Percentiles rank a stretch among this genome's conserved stretches.
Conservation (phyloP, 2,888 invertebrate species). For the Alitta virens region DNA sequence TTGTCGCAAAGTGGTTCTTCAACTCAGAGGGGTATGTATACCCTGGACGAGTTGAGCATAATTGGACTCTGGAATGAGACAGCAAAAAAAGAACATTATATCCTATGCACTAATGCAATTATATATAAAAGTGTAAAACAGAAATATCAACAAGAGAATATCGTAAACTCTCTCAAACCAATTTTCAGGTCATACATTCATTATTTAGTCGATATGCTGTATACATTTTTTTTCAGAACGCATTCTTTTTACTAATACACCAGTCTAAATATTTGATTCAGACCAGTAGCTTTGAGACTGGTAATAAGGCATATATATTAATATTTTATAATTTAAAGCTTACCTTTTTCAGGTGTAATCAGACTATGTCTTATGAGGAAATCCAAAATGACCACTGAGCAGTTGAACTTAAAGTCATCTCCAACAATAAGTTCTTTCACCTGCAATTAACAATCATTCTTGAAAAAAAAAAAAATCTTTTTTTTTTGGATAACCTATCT, state of each 20-base stretch:
- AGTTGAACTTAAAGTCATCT: constrained; percentile 88
- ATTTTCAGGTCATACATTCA: too few species aligned
- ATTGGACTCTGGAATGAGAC: constrained; percentile 39
- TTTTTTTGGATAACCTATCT: too few species aligned
- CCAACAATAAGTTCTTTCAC: constrained; percentile 71
- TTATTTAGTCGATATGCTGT: too few species aligned
- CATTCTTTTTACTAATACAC: too few species aligned
- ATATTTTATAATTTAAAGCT: constrained; percentile 11
- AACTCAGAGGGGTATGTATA: constrained; percentile 30
- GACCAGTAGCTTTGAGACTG: too few species aligned
- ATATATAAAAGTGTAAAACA: too few species aligned
- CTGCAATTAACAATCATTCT: constrained; percentile 30
- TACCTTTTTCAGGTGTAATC: constrained; percentile 72
- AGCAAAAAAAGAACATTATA: too few species aligned
- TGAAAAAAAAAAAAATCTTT: background rate
- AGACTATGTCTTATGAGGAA: constrained; percentile 88
- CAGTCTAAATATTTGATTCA: too few species aligned
- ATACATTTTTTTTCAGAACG: too few species aligned
- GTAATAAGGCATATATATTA: too few species aligned
- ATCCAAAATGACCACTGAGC: constrained; percentile 85
- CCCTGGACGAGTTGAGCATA: constrained; percentile 38
- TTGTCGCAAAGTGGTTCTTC: background rate
- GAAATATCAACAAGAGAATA: constrained; percentile 2
- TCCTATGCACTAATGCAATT: too few species aligned
- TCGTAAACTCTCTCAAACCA: too few species aligned